A percentile compares a stretch with the other conserved stretches of the same genome.
These are phyloP conservation scores for Drosophila aff. DNA, from an alignment of 1,140 invertebrate species.

Conservation along the genomic window DNA sequence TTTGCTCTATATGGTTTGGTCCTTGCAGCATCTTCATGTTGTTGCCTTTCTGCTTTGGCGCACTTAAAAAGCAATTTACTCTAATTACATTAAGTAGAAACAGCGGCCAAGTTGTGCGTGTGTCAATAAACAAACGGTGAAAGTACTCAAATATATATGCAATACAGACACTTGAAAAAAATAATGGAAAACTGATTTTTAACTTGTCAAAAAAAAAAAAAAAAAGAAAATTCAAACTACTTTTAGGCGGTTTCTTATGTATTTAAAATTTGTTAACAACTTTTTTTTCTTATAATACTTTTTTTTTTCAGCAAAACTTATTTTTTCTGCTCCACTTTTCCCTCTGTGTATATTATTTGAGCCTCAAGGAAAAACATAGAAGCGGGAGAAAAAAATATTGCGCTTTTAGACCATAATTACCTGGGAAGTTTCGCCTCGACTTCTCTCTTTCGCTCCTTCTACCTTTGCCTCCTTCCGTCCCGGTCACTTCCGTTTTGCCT, in stretches of 20 bases:
- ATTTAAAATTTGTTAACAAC: neutral
- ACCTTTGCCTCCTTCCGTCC: constrained; percentile 24
- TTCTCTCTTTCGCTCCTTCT: constrained; percentile 23
- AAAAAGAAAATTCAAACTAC: too few species aligned
- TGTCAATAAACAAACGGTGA: constrained; percentile 74
- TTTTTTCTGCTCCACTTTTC: neutral
- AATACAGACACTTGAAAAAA: constrained; percentile 1
- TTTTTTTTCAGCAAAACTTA: neutral
- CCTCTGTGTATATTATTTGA: constrained; percentile 13
- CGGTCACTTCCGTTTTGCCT: constrained; percentile 72
- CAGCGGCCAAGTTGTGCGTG: constrained; percentile 72
- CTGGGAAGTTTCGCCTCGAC: constrained; percentile 70
- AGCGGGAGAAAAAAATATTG: constrained; percentile 62
- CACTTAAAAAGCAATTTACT: constrained; percentile 83
- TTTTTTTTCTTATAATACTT: too few species aligned
- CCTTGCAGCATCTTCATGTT: constrained; percentile 40
- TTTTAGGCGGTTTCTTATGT: neutral
- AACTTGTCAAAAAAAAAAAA: too few species aligned
- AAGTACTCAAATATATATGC: constrained; percentile 47
- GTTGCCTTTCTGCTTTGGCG: constrained; percentile 65
- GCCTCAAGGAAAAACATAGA: constrained; percentile 20
- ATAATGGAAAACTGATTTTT: too few species aligned
- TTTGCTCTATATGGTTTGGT: constrained; percentile 53
- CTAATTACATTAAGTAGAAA: constrained; percentile 83
- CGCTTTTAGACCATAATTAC: constrained; percentile 82